Conservation (phyloP, 2,113 vertebrate species). For the Channa maculata region DNA sequence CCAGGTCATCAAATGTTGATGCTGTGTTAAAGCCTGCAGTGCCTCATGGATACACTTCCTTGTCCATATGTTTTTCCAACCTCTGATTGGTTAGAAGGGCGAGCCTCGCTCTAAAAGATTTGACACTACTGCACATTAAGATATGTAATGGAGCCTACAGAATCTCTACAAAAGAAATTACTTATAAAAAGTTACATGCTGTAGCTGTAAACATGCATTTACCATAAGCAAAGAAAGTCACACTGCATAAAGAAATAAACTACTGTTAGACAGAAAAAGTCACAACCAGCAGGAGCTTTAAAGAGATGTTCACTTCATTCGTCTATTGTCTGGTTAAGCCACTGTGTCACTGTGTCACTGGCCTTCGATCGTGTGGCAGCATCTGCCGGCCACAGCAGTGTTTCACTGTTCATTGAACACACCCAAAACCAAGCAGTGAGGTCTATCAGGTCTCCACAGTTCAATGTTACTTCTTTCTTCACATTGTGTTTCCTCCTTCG, state of each 20-base stretch:
- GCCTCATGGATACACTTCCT: too few species aligned
- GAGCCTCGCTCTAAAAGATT: too few species aligned
- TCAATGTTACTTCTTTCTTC: conserved; percentile 51
- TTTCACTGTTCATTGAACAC: conserved; percentile 24
- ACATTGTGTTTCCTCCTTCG: conserved; percentile 16
- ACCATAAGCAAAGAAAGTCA: background rate
- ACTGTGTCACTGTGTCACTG: conserved; percentile 10
- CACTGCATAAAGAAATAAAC: conserved; percentile 3
- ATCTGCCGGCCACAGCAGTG: conserved; percentile 27
- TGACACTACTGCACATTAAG: too few species aligned
- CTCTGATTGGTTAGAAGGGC: too few species aligned
- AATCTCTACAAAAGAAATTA: too few species aligned
- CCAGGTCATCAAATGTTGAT: too few species aligned
- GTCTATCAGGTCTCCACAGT: conserved; percentile 21
- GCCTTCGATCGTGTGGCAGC: conserved; percentile 27
- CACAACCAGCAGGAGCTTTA: conserved; percentile 8
- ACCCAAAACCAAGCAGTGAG: conserved; percentile 66
- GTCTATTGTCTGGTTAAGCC: conserved; percentile 30
- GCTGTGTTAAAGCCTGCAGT: too few species aligned
- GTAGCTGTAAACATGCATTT: too few species aligned
- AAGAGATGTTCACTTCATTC: conserved; percentile 45
- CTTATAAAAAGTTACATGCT: too few species aligned
- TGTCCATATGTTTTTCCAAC: too few species aligned
- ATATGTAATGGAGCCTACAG: too few species aligned
- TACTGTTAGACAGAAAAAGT: too few species aligned